Conservation (phyloP, 2,797 vertebrate species). For the Phoxinus dragarum region DNA sequence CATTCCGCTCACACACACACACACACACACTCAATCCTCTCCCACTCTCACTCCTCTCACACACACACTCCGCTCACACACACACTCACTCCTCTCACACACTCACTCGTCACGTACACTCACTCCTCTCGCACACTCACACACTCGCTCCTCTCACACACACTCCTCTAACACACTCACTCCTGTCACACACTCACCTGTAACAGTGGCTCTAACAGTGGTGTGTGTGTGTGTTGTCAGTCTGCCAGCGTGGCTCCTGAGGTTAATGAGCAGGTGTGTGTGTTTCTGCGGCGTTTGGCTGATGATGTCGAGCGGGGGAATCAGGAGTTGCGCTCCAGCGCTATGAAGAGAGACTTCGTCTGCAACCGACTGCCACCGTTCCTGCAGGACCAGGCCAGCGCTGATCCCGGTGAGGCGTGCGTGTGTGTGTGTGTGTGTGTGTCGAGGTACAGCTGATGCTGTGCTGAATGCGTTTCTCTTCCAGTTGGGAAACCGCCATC, state of each 20-base stretch:
- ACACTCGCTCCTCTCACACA: too few species aligned
- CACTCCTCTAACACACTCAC: too few species aligned
- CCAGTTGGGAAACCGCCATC: slow-evolving; percentile 81
- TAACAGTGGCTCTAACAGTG: not conserved
- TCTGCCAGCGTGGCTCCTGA: slow-evolving; percentile 64
- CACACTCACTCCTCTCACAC: too few species aligned
- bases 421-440: not conserved
- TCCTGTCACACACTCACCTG: too few species aligned
- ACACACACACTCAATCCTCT: too few species aligned
- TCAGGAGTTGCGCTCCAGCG: slow-evolving; percentile 74
- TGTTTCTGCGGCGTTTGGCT: slow-evolving; percentile 80
- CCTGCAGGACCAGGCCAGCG: slow-evolving; percentile 59
- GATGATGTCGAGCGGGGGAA: slow-evolving; percentile 75
- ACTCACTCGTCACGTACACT: too few species aligned
- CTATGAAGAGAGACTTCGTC: slow-evolving; percentile 91
- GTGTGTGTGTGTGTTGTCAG: slow-evolving; percentile 65
- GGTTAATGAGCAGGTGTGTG: slow-evolving; percentile 69
- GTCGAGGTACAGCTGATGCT: not conserved
- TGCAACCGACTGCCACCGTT: slow-evolving; percentile 84
- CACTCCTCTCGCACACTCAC: too few species aligned
- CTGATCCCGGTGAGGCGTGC: slow-evolving; percentile 74
- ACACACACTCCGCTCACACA: too few species aligned
- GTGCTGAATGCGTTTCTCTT: not conserved
- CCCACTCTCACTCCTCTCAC: too few species aligned
- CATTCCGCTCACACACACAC: too few species aligned